Evolutionary conservation across 2,113 vertebrate genomes (phyloP).

Genomic region (Rousettus leschenaultii): DNA sequence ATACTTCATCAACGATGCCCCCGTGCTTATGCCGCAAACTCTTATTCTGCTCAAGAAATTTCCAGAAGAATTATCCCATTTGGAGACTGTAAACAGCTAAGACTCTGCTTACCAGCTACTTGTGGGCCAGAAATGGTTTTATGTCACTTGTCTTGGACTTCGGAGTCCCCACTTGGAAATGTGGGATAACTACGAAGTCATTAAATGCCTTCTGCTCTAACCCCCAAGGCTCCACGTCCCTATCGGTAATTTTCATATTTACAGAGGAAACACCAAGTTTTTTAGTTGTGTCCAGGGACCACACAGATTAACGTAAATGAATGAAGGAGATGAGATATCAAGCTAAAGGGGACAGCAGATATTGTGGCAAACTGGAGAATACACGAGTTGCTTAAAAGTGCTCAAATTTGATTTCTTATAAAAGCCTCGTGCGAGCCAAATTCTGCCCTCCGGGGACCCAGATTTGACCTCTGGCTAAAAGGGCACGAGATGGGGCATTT

Average conservation of each 20-base stretch:
- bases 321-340: background rate
- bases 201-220: background rate
- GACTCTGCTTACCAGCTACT: no score
- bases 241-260: background rate
- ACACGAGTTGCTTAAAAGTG: background rate
- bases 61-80: background rate
- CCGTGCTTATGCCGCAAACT: no score
- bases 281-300: background rate
- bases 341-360: background rate
- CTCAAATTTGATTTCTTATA: background rate
- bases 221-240: background rate
- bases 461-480: background rate
- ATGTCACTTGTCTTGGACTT: background rate
- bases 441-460: background rate
- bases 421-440: background rate
- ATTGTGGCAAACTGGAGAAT: background rate
- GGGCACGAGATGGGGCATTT: accelerated
- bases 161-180: background rate
- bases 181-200: accelerated
- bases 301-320: background rate
- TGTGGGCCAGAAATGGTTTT: no score
- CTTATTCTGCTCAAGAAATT: background rate
- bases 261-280: background rate
- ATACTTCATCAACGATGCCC: background rate
- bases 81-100: background rate